These are phyloP conservation scores for Hippocampus barbouri DNA, from an alignment of 2,113 vertebrate species.

Conservation along the genomic window DNA sequence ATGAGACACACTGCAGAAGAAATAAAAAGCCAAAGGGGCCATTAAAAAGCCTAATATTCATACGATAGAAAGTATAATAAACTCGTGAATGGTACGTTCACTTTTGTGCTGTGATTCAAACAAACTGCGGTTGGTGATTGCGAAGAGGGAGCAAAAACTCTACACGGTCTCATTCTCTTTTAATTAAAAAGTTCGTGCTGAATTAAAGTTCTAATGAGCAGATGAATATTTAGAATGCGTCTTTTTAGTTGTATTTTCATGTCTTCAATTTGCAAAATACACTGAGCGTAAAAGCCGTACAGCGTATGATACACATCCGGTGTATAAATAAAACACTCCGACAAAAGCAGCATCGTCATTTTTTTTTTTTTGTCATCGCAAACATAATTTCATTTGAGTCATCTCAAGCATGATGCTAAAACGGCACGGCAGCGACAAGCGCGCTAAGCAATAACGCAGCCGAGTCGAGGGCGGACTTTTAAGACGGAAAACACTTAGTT, in stretches of 20 bases:
- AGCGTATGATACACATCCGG: no score
- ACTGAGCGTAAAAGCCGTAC: background rate
- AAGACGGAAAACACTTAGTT: background rate
- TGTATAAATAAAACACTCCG: no score
- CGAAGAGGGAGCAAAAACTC: background rate
- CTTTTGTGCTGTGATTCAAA: background rate
- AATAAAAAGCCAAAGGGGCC: background rate
- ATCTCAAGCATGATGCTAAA: background rate
- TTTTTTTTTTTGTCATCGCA: no score
- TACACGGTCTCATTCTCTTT: background rate
- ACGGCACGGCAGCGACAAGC: background rate
- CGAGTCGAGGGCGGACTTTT: background rate
- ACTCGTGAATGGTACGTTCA: background rate
- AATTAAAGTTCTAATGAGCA: background rate
- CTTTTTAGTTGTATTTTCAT: background rate
- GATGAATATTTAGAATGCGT: background rate
- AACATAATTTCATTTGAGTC: background rate
- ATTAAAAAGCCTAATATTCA: background rate
- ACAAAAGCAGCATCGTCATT: no score
- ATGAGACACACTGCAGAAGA: slow-evolving; percentile 2
- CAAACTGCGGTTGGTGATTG: background rate
- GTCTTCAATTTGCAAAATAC: background rate
- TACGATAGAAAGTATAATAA: background rate
- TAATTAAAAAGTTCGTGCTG: background rate
- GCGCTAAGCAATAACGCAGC: background rate